Evolutionary conservation across 2,113 vertebrate genomes (phyloP).

Genomic region (Machaerirhynchus nigripectus): DNA sequence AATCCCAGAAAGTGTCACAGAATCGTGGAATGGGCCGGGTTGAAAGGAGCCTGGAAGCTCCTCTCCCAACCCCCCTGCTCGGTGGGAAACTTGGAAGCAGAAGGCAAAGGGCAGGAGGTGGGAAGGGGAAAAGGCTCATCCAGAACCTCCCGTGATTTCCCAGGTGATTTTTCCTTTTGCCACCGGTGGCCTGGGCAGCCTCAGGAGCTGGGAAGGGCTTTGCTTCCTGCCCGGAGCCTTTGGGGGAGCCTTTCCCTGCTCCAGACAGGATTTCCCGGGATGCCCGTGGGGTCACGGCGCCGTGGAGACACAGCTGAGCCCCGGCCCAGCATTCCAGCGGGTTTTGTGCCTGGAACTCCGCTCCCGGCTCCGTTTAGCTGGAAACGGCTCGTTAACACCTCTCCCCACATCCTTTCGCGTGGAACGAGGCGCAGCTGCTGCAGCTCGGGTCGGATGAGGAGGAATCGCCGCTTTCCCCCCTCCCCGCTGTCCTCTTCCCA

Average conservation of each 20-base stretch:
- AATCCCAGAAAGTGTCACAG: not conserved
- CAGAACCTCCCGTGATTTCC: not conserved
- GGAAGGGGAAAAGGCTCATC: not conserved
- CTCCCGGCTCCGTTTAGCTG: not conserved
- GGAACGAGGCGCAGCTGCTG: not conserved
- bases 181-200: not conserved
- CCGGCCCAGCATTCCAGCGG: fast-evolving
- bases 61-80: not conserved
- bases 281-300: not conserved
- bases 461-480: fast-evolving
- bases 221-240: not conserved
- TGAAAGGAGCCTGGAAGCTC: no score
- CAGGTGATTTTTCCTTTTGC: not conserved
- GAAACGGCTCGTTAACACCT: not conserved
- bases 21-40: not conserved
- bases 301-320: not conserved
- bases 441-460: fast-evolving
- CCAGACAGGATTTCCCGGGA: fast-evolving
- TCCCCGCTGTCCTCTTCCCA: not conserved
- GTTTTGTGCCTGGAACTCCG: not conserved
- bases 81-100: not conserved
- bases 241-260: not conserved
- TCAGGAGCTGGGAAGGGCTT: not conserved
- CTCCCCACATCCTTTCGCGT: not conserved
- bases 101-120: not conserved